A percentile compares a stretch with the other conserved stretches of the same genome.
Conservation (phyloP, 1,140 invertebrate species). For the Phortica variegata region DNA sequence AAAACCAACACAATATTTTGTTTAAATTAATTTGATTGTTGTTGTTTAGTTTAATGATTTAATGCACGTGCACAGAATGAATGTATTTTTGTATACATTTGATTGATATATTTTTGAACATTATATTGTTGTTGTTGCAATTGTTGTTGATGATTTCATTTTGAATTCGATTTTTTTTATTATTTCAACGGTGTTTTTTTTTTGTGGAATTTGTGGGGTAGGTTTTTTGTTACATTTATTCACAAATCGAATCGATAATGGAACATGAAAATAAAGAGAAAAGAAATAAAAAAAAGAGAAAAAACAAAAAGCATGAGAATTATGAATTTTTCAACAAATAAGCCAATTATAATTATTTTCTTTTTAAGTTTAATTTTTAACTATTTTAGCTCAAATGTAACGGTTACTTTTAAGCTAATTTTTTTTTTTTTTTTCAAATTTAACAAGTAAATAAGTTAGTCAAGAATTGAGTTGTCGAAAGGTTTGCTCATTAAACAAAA, state of each 20-base stretch:
- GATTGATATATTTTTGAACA: conserved; percentile 23
- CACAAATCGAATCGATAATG: conserved; percentile 52
- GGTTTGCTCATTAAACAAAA: no score
- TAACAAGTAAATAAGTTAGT: no score
- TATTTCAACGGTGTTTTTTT: conserved; percentile 14
- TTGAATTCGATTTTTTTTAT: conserved; percentile 9
- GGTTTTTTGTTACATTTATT: conserved; percentile 29
- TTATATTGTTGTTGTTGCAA: conserved; percentile 16
- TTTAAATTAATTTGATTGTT: not conserved
- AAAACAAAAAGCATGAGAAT: conserved; percentile 48
- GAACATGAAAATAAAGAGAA: conserved; percentile 57
- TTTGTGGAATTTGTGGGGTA: conserved; percentile 18
- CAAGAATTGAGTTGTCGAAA: no score
- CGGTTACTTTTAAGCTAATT: no score
- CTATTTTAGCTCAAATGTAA: no score
- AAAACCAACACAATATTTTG: not conserved
- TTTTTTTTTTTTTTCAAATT: no score
- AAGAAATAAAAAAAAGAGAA: conserved; percentile 51
- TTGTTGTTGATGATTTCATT: conserved; percentile 30
- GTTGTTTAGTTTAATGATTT: conserved; percentile 13
- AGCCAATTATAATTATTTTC: no score
- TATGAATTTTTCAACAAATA: no score
- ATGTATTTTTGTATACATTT: conserved; percentile 55
- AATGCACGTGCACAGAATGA: conserved; percentile 46
- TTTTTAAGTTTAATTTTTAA: no score